Evolutionary conservation across 2,888 invertebrate genomes (phyloP).

Genomic region (Hemistola chrysoprasaria): DNA sequence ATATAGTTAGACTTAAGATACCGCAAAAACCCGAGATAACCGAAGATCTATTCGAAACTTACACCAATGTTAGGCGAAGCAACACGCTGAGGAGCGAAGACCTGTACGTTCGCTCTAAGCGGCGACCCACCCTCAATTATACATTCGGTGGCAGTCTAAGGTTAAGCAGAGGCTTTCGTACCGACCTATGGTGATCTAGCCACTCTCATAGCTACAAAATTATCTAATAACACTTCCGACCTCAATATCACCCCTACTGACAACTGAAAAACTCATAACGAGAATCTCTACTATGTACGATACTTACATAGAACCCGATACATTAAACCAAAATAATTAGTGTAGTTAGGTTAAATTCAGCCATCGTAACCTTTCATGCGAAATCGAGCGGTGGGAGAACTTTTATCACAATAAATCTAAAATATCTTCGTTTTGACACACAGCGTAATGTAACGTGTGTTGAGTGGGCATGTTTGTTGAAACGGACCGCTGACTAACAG

Average conservation of each 20-base stretch:
- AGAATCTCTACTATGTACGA: constrained; percentile 66
- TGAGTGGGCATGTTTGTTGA: constrained; percentile 70
- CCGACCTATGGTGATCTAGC: constrained; percentile 73
- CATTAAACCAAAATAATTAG: constrained; percentile 33
- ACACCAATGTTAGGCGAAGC: constrained; percentile 74
- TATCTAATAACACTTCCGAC: constrained; percentile 52
- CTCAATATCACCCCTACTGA: constrained; percentile 49
- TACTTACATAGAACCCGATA: constrained; percentile 57
- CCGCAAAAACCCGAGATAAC: constrained; percentile 80
- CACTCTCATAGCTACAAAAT: constrained; percentile 44
- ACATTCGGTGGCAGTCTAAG: constrained; percentile 79
- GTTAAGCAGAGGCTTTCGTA: constrained; percentile 73
- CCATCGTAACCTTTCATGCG: constrained; percentile 44
- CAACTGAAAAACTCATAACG: constrained; percentile 35
- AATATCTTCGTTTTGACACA: constrained; percentile 77
- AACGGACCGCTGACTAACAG: constrained; percentile 72
- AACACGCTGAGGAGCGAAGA: constrained; percentile 69
- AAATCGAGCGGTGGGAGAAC: constrained; percentile 52
- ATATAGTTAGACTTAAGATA: constrained; percentile 81
- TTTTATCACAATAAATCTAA: constrained; percentile 49
- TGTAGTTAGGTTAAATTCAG: constrained; percentile 38
- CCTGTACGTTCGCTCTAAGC: constrained; percentile 59
- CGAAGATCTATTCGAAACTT: constrained; percentile 79
- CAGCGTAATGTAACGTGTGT: constrained; percentile 63
- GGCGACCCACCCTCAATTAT: constrained; percentile 61